Evolutionary conservation across 2,888 invertebrate species (phyloP), one percentile per base, ranked within the genome.

Genomic region (Pterobdella sp.): DNA sequence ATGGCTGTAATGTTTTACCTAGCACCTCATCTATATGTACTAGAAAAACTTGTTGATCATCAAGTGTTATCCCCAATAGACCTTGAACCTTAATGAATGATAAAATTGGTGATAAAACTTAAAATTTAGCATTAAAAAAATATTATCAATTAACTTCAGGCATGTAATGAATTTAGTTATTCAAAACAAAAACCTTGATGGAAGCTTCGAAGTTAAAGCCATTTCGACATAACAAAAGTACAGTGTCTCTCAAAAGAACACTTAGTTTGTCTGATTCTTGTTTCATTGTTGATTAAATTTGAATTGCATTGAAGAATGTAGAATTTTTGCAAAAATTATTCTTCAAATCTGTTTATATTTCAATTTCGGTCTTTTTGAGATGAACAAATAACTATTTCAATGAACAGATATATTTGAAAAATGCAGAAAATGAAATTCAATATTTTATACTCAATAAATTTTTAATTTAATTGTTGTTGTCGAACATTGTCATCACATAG

Each of bases 221-320:
- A 36, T 71, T 71, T n/a, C 71, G 71, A 36, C 71, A 71, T 14
- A 71, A 32, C 4, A 71, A 31, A 4, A 71, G 71, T 2, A 71
- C 71, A 14, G 71, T 71, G 36, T 71, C 71, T 35, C 71, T 52
- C 26, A 71, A 35, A 2, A 71, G 36, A 52, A 71, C 63, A 35
- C 60, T 71, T 14, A 71, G 42, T 63, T 71, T 71, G 26, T 71
- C 71, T 4, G 71, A 71, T 26, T 56, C 60, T 18, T 32, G 65
- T 35, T 65, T 65, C 65, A 65, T 65, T 32, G 3, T 7, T 65
- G 60, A n/a, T 4, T 18, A n/a, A 56, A n/a, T 7, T 7, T 14
- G 10, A 56, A 18, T 7, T 56, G 60, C 4, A 3, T n/a, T n/a
- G 60, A 22, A 4, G n/a, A 42, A 42, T 14, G 42, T 42, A 42